Evolutionary conservation across 2,797 vertebrate genomes (phyloP).

Genomic region (Gambusia yucatana): DNA sequence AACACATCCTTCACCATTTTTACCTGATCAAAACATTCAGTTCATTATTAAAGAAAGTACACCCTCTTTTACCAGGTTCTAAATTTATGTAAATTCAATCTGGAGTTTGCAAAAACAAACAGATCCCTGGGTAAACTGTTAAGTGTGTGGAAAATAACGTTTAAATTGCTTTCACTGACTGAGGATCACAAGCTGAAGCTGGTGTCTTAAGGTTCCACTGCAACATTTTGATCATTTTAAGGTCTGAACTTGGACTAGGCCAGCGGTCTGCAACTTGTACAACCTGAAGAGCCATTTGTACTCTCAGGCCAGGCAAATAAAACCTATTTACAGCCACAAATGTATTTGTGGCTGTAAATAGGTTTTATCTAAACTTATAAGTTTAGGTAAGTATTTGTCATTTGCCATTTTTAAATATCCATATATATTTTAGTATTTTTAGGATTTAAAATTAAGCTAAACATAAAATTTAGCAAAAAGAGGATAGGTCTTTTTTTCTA

Average conservation of each 20-base stretch:
- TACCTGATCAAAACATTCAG: background rate
- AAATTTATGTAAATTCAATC: background rate
- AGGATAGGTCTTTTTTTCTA: background rate
- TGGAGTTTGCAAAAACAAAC: background rate
- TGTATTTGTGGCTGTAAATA: no score
- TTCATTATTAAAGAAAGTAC: background rate
- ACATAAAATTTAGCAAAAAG: no score
- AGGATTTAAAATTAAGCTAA: no score
- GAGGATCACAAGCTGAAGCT: background rate
- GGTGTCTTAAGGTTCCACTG: background rate
- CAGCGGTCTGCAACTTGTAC: background rate
- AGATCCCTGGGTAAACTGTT: background rate
- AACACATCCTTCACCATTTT: background rate
- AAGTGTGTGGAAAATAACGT: background rate
- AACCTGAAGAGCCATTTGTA: no score
- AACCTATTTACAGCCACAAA: no score
- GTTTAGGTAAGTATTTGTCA: no score
- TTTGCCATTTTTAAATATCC: no score
- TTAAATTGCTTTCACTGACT: background rate
- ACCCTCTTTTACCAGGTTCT: background rate
- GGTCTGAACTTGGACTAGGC: background rate
- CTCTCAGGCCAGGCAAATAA: no score
- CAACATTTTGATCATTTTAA: background rate
- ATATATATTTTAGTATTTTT: no score
- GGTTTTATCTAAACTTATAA: no score